These are phyloP conservation scores for Umimayanthus kanabou DNA, from an alignment of 92 coral and sea anemone species.

Conservation along the genomic window DNA sequence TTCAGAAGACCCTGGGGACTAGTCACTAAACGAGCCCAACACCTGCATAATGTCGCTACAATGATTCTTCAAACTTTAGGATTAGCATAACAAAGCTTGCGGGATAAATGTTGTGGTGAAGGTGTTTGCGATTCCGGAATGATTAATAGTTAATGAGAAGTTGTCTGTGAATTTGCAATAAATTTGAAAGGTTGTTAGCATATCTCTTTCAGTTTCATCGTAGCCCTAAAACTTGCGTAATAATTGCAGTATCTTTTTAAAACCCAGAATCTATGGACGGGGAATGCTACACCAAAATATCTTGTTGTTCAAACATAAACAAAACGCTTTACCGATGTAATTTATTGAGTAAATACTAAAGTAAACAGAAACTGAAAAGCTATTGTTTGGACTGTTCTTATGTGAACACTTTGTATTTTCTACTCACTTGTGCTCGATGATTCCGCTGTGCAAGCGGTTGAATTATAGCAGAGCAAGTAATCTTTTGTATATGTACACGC, in stretches of 20 bases:
- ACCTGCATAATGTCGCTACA: conserved; percentile 22
- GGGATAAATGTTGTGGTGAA: not conserved
- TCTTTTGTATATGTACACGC: too few species aligned
- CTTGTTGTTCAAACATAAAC: not conserved
- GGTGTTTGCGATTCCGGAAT: not conserved
- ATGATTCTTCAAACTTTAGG: not conserved
- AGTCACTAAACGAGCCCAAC: not conserved
- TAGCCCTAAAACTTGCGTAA: not conserved
- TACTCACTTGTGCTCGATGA: too few species aligned
- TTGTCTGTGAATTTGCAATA: not conserved
- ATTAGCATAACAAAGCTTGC: conserved; percentile 28
- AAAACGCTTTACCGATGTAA: not conserved
- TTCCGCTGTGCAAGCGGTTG: too few species aligned
- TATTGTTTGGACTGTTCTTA: not conserved
- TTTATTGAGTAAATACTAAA: too few species aligned
- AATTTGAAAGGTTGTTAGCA: not conserved
- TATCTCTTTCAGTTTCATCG: not conserved
- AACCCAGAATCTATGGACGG: not conserved
- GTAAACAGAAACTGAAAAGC: not conserved
- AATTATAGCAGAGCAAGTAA: too few species aligned
- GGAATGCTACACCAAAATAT: not conserved
- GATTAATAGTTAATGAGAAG: conserved; percentile 28
- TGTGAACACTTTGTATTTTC: not conserved
- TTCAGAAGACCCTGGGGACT: conserved; percentile 9
- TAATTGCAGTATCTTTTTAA: not conserved